These are phyloP conservation scores for Lagorchestes hirsutus DNA, from an alignment of 2,797 vertebrate species.

Conservation along the genomic window DNA sequence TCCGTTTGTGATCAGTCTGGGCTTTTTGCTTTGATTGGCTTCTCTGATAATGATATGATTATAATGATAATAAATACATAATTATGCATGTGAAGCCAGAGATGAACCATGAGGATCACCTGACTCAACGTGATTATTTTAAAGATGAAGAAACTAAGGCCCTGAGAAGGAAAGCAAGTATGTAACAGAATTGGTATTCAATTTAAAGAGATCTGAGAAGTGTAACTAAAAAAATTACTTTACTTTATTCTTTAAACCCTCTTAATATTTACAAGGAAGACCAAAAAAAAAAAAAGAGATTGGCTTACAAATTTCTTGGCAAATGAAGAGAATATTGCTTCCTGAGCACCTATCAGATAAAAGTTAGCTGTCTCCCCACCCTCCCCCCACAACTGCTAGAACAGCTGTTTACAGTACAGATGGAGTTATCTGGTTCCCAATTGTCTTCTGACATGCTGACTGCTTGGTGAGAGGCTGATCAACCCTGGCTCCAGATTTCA, in stretches of 20 bases:
- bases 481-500: background rate
- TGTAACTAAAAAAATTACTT: constrained; percentile 78
- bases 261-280: constrained; percentile 83
- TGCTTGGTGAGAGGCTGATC: background rate
- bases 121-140: background rate
- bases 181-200: background rate
- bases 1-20: background rate
- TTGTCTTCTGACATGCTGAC: background rate
- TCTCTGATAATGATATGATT: background rate
- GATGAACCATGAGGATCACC: background rate
- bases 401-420: constrained; percentile 35
- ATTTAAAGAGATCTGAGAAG: constrained; percentile 55
- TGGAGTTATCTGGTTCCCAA: background rate
- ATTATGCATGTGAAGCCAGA: background rate
- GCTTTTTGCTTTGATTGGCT: background rate
- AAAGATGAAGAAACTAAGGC: background rate
- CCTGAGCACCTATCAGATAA: constrained; percentile 61
- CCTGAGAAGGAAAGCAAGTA: background rate
- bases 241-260: constrained; percentile 81
- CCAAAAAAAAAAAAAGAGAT: constrained; percentile 66
- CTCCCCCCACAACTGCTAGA: constrained; percentile 20
- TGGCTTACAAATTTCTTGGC: constrained; percentile 51
- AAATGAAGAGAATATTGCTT: constrained; percentile 39
- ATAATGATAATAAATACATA: no score
- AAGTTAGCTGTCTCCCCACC: constrained; percentile 31